phyloP scores from a whole-genome alignment of 2,113 vertebrate genomes.

The Antigone vipio region DNA sequence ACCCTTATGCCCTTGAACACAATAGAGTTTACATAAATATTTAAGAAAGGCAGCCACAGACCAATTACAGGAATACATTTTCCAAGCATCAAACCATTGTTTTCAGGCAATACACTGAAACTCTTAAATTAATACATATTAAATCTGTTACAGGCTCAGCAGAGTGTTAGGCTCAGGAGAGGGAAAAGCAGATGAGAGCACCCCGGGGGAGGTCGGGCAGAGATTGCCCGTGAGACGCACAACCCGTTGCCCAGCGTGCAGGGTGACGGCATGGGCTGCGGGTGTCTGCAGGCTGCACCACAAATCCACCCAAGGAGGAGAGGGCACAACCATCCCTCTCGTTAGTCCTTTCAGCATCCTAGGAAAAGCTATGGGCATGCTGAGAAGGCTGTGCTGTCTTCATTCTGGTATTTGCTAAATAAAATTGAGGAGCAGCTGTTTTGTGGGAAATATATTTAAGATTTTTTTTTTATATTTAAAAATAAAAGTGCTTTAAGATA shows the following conservation, averaged over 20 bases:
- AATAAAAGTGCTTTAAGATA: neutral
- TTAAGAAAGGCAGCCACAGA: neutral
- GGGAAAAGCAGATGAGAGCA: slow-evolving; percentile 12
- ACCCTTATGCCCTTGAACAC: neutral
- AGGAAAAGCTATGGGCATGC: neutral
- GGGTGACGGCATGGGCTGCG: neutral
- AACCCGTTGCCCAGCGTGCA: neutral
- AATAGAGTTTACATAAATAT: slow-evolving; percentile 43
- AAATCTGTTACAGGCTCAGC: slow-evolving; percentile 19
- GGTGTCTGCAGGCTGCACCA: neutral
- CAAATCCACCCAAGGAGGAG: accelerated
- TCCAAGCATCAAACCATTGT: slow-evolving; percentile 39
- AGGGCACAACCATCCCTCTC: neutral
- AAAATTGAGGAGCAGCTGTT: slow-evolving; percentile 20
- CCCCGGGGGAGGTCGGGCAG: neutral
- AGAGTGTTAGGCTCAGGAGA: slow-evolving; percentile 16
- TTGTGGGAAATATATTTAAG: slow-evolving; percentile 15
- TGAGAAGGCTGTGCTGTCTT: neutral
- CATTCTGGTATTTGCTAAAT: slow-evolving; percentile 29
- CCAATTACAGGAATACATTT: slow-evolving; percentile 50
- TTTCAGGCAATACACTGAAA: slow-evolving; percentile 30
- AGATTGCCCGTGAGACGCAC: neutral
- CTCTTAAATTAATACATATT: slow-evolving; percentile 36
- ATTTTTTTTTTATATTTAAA: neutral
- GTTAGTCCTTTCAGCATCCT: neutral